Evolutionary conservation across 2,113 vertebrate genomes (phyloP).

Genomic region (Salvelinus namaycush): DNA sequence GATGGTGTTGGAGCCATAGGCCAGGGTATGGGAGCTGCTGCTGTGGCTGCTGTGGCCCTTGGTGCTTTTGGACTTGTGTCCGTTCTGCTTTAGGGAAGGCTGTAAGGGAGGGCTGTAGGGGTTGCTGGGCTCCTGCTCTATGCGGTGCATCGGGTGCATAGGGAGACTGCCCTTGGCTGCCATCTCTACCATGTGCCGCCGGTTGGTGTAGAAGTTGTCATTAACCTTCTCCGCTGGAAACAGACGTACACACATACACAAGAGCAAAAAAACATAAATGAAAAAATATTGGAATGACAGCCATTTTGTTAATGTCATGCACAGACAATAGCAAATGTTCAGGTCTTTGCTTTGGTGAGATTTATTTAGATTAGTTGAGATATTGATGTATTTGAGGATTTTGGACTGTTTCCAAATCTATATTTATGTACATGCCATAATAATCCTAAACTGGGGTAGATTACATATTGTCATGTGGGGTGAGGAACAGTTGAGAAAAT

Average conservation of each 20-base stretch:
- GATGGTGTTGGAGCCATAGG: conserved; percentile 77
- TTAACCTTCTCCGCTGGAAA: conserved; percentile 88
- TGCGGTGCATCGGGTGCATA: conserved; percentile 79
- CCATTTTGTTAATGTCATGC: neutral
- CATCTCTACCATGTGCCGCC: conserved; percentile 84
- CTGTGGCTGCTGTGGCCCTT: conserved; percentile 69
- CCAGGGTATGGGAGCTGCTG: conserved; percentile 73
- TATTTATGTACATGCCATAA: neutral
- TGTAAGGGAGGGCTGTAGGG: conserved; percentile 84
- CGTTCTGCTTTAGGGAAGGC: conserved; percentile 79
- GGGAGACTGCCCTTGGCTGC: conserved; percentile 86
- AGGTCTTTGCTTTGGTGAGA: neutral
- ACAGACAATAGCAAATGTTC: neutral
- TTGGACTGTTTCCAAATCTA: no score
- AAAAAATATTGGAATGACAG: conserved; percentile 3
- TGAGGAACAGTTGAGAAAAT: neutral
- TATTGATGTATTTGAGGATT: neutral
- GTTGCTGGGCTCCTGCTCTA: conserved; percentile 81
- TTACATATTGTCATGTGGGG: neutral
- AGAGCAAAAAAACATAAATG: conserved; percentile 7
- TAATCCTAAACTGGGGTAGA: neutral
- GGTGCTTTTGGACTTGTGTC: conserved; percentile 80
- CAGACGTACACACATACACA: conserved; percentile 30
- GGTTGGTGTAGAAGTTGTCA: conserved; percentile 87
- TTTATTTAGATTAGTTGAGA: neutral